Evolutionary conservation across 2,113 vertebrate species (phyloP).

Genomic region (Trogon melanurus): DNA sequence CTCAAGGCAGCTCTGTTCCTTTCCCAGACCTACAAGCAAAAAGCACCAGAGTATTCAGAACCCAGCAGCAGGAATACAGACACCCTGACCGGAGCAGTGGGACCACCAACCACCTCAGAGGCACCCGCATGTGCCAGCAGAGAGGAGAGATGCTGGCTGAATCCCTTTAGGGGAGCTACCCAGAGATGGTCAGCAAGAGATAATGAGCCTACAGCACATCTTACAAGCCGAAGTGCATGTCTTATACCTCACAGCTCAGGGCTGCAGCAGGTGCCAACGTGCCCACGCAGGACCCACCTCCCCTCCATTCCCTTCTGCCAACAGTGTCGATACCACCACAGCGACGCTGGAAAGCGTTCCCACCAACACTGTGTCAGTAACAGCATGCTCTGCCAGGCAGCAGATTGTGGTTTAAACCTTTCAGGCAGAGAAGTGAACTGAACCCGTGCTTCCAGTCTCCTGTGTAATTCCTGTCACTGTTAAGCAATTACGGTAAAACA

Average conservation of each 20-base stretch:
- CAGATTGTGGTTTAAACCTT: not conserved
- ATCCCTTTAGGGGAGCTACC: not conserved
- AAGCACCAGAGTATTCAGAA: not conserved
- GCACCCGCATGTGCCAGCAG: not conserved
- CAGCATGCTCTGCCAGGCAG: fast-evolving
- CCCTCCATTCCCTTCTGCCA: not conserved
- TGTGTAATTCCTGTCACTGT: not conserved
- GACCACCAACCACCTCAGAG: not conserved
- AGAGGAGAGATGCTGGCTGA: not conserved
- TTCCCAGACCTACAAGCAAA: not conserved
- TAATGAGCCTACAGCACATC: not conserved
- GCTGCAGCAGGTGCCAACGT: not conserved
- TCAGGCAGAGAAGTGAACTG: not conserved
- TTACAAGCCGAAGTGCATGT: not conserved
- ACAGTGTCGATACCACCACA: not conserved
- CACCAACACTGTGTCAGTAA: not conserved
- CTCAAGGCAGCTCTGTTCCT: not conserved
- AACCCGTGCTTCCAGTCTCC: not conserved
- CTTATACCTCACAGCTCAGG: not conserved
- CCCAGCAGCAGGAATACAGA: not conserved
- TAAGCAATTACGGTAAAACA: not conserved
- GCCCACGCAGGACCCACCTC: no score
- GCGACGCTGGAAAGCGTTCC: not conserved
- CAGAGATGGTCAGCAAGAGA: not conserved
- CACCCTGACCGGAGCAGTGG: not conserved